phyloP scores from a whole-genome alignment of 2,113 vertebrate genomes.

The Piliocolobus tephrosceles region DNA sequence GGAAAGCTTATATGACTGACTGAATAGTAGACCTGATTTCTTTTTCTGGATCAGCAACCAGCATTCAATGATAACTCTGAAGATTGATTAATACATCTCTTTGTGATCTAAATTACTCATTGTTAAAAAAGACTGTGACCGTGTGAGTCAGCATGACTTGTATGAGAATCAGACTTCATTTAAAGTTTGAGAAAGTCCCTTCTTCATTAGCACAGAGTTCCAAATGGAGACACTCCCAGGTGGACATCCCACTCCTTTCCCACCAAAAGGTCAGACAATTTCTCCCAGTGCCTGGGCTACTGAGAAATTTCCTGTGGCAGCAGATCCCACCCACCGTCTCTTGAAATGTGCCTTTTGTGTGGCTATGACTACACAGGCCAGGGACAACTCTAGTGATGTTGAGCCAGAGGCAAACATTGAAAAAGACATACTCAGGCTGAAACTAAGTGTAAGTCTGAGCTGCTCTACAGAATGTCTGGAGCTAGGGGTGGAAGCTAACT shows the following conservation, averaged over 20 bases:
- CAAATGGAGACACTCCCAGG: not conserved
- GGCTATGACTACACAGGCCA: not conserved
- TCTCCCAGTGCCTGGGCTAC: not conserved
- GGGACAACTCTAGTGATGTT: not conserved
- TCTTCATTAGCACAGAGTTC: not conserved
- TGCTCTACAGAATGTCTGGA: not conserved
- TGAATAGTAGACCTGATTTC: not conserved
- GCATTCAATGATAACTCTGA: not conserved
- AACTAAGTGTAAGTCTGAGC: not conserved
- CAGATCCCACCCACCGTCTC: not conserved
- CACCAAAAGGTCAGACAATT: constrained; percentile 28
- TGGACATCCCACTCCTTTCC: not conserved
- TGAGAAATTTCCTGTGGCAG: not conserved
- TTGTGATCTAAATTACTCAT: not conserved
- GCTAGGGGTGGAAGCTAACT: not conserved
- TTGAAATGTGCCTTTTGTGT: not conserved
- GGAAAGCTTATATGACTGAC: not conserved
- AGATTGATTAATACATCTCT: not conserved
- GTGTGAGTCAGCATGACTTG: not conserved
- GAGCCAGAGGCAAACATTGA: not conserved
- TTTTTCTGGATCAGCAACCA: constrained; percentile 38
- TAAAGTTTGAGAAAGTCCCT: constrained; percentile 26
- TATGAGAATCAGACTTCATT: not conserved
- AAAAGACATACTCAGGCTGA: not conserved
- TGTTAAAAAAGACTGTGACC: not conserved